These are phyloP conservation scores for Lytechinus variegatus DNA, from an alignment of 35 echinoderm and acorn worm genomes.

Conservation along the genomic window DNA sequence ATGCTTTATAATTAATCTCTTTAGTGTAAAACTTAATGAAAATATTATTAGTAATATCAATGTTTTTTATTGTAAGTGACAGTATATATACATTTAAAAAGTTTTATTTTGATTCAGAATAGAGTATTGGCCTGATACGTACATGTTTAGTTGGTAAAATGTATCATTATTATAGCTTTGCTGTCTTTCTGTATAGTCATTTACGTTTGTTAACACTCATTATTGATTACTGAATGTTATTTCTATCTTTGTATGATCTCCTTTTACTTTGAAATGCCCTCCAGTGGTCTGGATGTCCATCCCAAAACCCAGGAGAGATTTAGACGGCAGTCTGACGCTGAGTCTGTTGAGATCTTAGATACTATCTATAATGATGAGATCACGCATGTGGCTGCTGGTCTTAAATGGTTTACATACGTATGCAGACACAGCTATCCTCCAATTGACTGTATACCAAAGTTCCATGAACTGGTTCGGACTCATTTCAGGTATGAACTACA, in stretches of 20 bases:
- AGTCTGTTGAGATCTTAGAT: slow-evolving; percentile 76
- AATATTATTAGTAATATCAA: too few species aligned
- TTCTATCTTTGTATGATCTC: background rate
- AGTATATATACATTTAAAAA: too few species aligned
- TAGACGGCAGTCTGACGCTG: slow-evolving; percentile 63
- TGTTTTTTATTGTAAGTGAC: too few species aligned
- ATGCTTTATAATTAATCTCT: too few species aligned
- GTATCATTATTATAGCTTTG: too few species aligned
- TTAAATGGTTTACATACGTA: slow-evolving; percentile 91
- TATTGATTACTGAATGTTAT: background rate
- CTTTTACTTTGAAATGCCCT: background rate
- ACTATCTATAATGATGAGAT: slow-evolving; percentile 91
- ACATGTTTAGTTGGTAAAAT: too few species aligned
- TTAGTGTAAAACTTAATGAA: too few species aligned
- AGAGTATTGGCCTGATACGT: too few species aligned
- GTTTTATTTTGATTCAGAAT: too few species aligned
- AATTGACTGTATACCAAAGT: slow-evolving; percentile 87
- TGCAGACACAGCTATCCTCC: slow-evolving; percentile 67
- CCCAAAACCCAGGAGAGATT: slow-evolving; percentile 82
- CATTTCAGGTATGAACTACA: slow-evolving; percentile 76
- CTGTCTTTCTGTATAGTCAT: too few species aligned
- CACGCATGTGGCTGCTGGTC: slow-evolving; percentile 87
- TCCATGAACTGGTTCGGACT: slow-evolving; percentile 79
- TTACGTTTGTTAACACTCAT: background rate
- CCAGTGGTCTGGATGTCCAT: slow-evolving; percentile 90